Percentiles rank a stretch among this genome's conserved stretches.
phyloP scores from a whole-genome alignment of 2,797 vertebrate genomes.

The Gymnodraco acuticeps region DNA sequence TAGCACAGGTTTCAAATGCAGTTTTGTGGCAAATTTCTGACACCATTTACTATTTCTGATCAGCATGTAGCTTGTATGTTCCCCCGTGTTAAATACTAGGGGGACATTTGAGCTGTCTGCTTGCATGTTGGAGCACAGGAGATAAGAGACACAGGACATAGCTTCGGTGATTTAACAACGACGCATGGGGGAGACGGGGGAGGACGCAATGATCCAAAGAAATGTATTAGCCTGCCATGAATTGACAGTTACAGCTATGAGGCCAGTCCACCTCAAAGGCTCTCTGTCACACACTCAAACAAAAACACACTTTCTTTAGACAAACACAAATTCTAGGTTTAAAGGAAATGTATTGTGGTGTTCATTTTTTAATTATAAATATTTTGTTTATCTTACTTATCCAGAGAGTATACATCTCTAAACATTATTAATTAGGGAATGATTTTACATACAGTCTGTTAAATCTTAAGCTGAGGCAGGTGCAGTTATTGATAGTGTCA shows the following conservation, averaged over 20 bases:
- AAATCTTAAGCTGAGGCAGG: background rate
- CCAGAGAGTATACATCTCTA: background rate
- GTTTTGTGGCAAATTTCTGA: no score
- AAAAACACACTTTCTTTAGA: background rate
- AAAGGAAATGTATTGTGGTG: slow-evolving; percentile 16
- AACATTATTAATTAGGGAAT: background rate
- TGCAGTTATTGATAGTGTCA: slow-evolving; percentile 18
- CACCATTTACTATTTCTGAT: no score
- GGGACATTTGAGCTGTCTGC: background rate
- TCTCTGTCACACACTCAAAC: background rate
- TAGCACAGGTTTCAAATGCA: no score
- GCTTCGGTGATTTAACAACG: slow-evolving; percentile 3
- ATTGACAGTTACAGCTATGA: slow-evolving; percentile 21
- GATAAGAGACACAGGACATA: slow-evolving; percentile 8
- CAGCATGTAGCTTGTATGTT: no score
- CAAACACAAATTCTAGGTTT: slow-evolving; percentile 3
- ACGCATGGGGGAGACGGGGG: slow-evolving; percentile 24
- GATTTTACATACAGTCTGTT: background rate
- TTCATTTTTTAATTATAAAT: slow-evolving; percentile 2
- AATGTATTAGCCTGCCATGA: slow-evolving; percentile 52
- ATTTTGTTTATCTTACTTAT: background rate
- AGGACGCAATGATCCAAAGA: slow-evolving; percentile 45
- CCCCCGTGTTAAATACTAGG: background rate
- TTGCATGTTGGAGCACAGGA: background rate
- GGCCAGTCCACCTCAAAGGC: background rate